Evolutionary conservation across 2,113 vertebrate species (phyloP).

Genomic region (Gyps fulvus): DNA sequence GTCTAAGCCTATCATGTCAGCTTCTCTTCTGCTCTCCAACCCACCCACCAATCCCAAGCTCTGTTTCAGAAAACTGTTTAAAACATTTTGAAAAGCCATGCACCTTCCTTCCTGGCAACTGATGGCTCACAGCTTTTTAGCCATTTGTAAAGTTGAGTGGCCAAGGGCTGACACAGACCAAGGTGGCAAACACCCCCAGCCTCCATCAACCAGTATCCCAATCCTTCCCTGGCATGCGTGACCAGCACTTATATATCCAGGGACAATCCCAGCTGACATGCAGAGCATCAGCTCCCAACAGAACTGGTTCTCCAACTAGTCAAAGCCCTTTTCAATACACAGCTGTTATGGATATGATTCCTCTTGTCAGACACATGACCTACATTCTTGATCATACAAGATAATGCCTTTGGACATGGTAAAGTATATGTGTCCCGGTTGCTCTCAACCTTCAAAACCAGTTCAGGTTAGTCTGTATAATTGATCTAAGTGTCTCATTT

Average conservation of each 20-base stretch:
- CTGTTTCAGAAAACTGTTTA: not conserved
- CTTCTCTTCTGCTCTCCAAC: not conserved
- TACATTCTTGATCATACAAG: not conserved
- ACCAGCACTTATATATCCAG: not conserved
- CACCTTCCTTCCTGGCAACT: not conserved
- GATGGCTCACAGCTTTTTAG: not conserved
- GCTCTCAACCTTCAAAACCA: not conserved
- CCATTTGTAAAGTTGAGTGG: not conserved
- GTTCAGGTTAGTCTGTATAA: not conserved
- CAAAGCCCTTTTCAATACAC: not conserved
- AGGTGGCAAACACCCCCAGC: not conserved
- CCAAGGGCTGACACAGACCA: not conserved
- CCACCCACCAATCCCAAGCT: not conserved
- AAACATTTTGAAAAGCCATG: not conserved
- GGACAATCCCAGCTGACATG: not conserved
- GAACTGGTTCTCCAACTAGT: not conserved
- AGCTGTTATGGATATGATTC: not conserved
- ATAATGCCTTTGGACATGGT: not conserved
- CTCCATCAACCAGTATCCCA: not conserved
- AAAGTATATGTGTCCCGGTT: not conserved
- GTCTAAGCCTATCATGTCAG: not conserved
- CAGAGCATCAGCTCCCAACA: not conserved
- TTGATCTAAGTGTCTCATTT: not conserved
- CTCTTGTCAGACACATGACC: not conserved
- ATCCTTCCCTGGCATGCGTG: not conserved